phyloP scores from a whole-genome alignment of 2,888 invertebrate genomes.

The Lasioglossum leucozonium region DNA sequence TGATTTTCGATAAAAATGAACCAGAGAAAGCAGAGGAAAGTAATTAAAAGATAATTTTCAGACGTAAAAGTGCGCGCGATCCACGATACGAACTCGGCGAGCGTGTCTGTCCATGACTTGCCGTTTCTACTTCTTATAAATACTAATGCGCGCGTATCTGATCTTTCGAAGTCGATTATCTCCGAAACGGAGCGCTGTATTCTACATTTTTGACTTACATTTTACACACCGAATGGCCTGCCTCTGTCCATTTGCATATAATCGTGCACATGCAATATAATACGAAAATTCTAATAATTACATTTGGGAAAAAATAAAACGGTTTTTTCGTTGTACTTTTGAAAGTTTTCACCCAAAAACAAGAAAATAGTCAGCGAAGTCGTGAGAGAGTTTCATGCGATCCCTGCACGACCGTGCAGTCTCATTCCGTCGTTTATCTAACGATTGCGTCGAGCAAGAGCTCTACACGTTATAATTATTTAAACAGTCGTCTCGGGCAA shows the following conservation, averaged over 20 bases:
- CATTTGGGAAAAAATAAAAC: background rate
- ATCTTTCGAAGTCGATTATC: background rate
- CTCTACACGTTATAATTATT: constrained; percentile 3
- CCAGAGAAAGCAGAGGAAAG: background rate
- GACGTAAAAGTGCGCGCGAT: background rate
- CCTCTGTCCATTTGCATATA: background rate
- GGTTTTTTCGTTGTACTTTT: too few species aligned
- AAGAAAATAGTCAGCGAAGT: background rate
- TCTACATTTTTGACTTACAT: background rate
- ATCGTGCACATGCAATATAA: too few species aligned
- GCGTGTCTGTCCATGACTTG: constrained; percentile 3
- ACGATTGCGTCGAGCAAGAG: constrained; percentile 7
- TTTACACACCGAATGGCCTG: background rate
- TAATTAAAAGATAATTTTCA: background rate
- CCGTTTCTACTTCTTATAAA: constrained; percentile 16
- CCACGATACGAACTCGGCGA: background rate
- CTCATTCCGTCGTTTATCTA: background rate
- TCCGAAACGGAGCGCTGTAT: background rate
- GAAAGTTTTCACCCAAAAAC: background rate
- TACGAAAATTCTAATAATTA: background rate
- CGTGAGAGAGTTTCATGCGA: background rate
- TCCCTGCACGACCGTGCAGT: background rate
- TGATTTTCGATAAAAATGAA: background rate
- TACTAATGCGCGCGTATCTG: background rate
- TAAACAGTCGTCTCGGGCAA: constrained; percentile 8